Evolutionary conservation across 2,797 vertebrate species (phyloP).

Genomic region (Dipus sagitta): DNA sequence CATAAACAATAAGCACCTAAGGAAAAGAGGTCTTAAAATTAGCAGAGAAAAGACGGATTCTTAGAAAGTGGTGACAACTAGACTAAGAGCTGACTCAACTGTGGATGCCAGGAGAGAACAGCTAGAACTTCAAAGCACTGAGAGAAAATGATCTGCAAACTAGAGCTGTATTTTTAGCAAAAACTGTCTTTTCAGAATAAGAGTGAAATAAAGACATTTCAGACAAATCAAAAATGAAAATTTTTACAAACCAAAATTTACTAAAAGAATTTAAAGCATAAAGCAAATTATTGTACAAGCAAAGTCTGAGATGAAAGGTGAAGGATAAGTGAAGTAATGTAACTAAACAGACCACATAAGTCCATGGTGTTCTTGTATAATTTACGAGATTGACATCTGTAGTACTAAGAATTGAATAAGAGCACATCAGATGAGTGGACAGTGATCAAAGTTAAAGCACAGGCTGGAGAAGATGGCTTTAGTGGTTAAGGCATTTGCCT

Average conservation of each 20-base stretch:
- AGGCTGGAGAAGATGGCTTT: too few relatives aligned
- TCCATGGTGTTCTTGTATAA: neutral
- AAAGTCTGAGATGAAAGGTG: constrained; percentile 12
- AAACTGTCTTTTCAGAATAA: constrained; percentile 40
- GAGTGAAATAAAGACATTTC: constrained; percentile 52
- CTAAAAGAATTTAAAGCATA: constrained; percentile 13
- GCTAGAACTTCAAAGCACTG: neutral
- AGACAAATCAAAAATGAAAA: constrained; percentile 53
- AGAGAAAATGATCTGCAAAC: constrained; percentile 56
- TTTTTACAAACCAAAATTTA: neutral
- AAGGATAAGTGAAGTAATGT: neutral
- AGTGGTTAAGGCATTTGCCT: too few relatives aligned
- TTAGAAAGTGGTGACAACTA: constrained; percentile 47
- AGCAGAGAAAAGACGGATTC: constrained; percentile 30
- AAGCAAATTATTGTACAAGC: constrained; percentile 13
- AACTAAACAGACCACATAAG: neutral
- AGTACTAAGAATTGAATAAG: neutral
- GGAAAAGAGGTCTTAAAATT: constrained; percentile 33
- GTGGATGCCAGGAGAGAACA: neutral
- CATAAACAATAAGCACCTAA: neutral
- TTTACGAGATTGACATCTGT: neutral
- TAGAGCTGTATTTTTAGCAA: constrained; percentile 51
- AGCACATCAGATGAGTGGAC: neutral
- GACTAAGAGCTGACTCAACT: constrained; percentile 5
- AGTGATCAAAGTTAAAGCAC: neutral